Conservation (phyloP, 2,888 invertebrate species). For the Lochmaea capreae region DNA sequence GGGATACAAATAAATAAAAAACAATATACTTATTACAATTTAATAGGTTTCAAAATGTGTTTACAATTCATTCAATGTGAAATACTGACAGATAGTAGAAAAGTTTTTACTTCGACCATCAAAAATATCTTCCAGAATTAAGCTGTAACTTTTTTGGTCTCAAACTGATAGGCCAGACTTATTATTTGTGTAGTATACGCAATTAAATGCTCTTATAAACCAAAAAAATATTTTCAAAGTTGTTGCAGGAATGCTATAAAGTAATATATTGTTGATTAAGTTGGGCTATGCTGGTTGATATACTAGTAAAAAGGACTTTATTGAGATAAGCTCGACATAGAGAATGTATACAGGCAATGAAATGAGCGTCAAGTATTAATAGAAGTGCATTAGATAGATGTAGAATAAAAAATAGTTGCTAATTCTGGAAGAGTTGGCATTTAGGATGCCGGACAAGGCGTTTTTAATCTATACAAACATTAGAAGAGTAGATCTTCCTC, state of each 20-base stretch:
- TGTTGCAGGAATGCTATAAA: too few species aligned
- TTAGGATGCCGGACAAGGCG: neutral
- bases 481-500: neutral
- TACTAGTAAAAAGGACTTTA: too few species aligned
- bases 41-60: slow-evolving; percentile 6
- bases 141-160: neutral
- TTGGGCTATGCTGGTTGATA: too few species aligned
- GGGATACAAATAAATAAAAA: neutral
- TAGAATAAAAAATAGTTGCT: neutral
- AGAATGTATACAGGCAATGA: too few species aligned
- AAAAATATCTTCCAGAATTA: neutral
- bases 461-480: neutral
- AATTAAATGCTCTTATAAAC: too few species aligned
- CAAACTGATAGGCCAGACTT: neutral
- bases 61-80: slow-evolving; percentile 18
- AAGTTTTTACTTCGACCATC: slow-evolving; percentile 1
- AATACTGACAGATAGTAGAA: slow-evolving; percentile 10
- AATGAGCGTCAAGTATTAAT: too few species aligned
- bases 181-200: too few species aligned
- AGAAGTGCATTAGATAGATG: too few species aligned
- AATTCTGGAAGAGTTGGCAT: neutral
- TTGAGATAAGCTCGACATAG: too few species aligned
- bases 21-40: neutral
- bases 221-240: neutral
- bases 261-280: too few species aligned